phyloP scores from a whole-genome alignment of 2,888 invertebrate genomes.

The Matsumyia berberina region DNA sequence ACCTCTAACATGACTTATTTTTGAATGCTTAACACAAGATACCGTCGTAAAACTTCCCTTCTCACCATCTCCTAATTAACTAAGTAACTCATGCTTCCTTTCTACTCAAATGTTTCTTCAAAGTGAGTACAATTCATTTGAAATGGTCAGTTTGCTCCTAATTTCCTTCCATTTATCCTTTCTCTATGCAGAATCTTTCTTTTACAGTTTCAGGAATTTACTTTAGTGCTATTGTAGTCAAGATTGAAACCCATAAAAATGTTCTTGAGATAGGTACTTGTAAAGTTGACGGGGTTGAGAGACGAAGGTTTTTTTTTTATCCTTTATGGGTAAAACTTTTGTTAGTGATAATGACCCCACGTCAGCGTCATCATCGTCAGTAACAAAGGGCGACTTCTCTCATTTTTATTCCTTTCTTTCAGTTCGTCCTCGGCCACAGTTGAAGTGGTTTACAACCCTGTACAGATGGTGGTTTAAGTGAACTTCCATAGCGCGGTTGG shows the following conservation, averaged over 20 bases:
- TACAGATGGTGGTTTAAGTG: slow-evolving; percentile 50
- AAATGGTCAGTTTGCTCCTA: slow-evolving; percentile 39
- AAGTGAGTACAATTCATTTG: slow-evolving; percentile 11
- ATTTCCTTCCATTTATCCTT: slow-evolving; percentile 39
- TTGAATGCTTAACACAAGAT: too few species aligned
- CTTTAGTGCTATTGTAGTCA: slow-evolving; percentile 14
- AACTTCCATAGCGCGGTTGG: slow-evolving; percentile 45
- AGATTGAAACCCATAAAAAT: slow-evolving; percentile 58
- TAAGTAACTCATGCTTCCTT: not conserved
- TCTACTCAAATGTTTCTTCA: not conserved
- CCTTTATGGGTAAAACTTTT: slow-evolving; percentile 46
- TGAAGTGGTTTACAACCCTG: slow-evolving; percentile 43
- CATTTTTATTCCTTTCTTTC: not conserved
- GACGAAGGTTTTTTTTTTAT: slow-evolving; percentile 12
- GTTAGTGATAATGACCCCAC: slow-evolving; percentile 62
- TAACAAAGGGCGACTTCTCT: slow-evolving; percentile 42
- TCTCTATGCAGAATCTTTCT: slow-evolving; percentile 26
- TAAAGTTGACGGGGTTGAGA: slow-evolving; percentile 50
- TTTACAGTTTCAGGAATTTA: slow-evolving; percentile 7
- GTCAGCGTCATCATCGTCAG: slow-evolving; percentile 53
- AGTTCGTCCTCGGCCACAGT: slow-evolving; percentile 19
- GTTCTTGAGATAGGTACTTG: slow-evolving; percentile 42
- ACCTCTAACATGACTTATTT: too few species aligned
- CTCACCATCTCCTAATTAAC: not conserved
- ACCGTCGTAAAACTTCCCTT: not conserved